Base-by-base conservation (phyloP, 2,888 invertebrate genomes). In the Melipona beecheii region DNA sequence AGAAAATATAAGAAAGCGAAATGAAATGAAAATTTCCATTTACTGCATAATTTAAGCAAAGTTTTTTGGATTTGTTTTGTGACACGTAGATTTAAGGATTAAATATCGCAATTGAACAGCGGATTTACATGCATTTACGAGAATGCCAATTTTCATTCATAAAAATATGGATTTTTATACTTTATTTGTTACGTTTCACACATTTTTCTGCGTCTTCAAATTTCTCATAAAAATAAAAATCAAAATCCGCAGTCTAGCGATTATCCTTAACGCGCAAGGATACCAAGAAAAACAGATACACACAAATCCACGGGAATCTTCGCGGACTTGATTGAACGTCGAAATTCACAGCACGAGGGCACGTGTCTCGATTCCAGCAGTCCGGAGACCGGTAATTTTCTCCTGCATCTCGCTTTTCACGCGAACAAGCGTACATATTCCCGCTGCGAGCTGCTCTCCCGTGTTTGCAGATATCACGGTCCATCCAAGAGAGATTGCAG, bases 401-500 rank as follows among this genome's bases (percentile, higher is more conserved):
- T 64, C 65, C 36, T 31, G 58, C 58, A 58, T n/a, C 71, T 54
- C 65, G 58, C 58, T 49, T 71, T 76, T 72, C 69, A 60, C 65
- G 71, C 74, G 78, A 21, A 27, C 4, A 21, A 50, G n/a, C 64
- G n/a, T 36, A 60, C 58, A 62, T 77, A 50, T 66, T 66, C 56
- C 60, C 70, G 73, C 75, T n/a, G 50, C 31, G 50, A 19, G 50
- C 68, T 49, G 81, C 79, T 75, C 83, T 72, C 78, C 83, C 83
- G 85, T 87, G 87, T 87, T 90, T 87, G 89, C 90, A 83, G 89
- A 90, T 89, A 90, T 89, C 87, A 88, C 86, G 75, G 77, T 81
- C 24, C 54, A 50, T 70, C 62, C 56, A 17, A 17, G 52, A 31
- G 50, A 75, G 60, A 72, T 64, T 49, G 75, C 65, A 69, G 31